Evolutionary conservation across 1,140 invertebrate species (phyloP).

Genomic region (Brachionus koreanus): DNA sequence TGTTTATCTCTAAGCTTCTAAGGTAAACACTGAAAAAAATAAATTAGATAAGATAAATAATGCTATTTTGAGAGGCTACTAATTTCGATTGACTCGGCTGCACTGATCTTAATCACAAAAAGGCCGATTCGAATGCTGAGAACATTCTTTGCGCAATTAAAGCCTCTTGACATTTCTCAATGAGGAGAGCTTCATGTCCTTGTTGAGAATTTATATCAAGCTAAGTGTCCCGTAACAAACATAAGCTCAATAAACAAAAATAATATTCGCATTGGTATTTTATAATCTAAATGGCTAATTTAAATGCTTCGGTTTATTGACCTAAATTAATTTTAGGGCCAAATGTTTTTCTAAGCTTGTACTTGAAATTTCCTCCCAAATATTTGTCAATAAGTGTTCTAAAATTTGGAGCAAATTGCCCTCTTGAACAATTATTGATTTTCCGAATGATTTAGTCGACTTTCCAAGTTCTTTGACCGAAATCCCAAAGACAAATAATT

Average conservation of each 20-base stretch:
- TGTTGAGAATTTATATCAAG: constrained; percentile 3
- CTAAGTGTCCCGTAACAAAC: background rate
- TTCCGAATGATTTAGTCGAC: background rate
- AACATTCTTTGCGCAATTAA: constrained; percentile 1
- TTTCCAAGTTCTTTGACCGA: background rate
- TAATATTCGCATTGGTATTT: background rate
- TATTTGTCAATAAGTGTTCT: background rate
- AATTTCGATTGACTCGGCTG: background rate
- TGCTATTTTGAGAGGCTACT: background rate
- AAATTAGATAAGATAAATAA: background rate
- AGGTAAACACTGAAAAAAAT: background rate
- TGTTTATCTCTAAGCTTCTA: background rate
- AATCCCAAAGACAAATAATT: background rate
- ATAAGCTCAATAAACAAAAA: background rate
- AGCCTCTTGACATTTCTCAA: background rate
- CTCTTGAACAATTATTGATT: constrained; percentile 8
- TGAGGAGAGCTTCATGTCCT: background rate
- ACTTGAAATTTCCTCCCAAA: background rate
- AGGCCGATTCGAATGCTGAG: background rate
- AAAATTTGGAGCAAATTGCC: background rate
- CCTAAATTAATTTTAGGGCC: background rate
- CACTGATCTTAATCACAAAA: background rate
- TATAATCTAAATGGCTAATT: background rate
- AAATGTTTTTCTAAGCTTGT: background rate
- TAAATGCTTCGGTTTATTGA: background rate